Percentiles rank a stretch among this genome's conserved stretches.
These are phyloP conservation scores for Punctoribates punctum DNA, from an alignment of 2,888 invertebrate genomes.

Conservation along the genomic window DNA sequence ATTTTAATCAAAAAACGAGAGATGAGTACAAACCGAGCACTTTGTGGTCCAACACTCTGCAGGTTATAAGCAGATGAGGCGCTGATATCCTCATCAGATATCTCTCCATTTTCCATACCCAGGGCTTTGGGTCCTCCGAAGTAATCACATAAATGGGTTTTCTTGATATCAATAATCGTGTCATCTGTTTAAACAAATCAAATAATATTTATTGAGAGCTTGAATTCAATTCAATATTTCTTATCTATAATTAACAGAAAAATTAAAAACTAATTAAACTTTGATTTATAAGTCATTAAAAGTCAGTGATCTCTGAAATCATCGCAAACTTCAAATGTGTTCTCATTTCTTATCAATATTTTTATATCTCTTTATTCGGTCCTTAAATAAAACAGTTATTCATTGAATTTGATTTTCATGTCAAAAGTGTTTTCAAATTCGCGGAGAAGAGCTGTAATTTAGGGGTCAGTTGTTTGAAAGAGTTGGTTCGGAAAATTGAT, in stretches of 20 bases:
- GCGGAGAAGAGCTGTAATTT: no score
- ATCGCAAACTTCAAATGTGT: no score
- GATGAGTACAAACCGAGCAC: conserved; percentile 66
- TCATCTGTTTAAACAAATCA: background rate
- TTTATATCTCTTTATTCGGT: no score
- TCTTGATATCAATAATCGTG: conserved; percentile 8
- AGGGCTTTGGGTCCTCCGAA: conserved; percentile 57
- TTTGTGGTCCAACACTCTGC: conserved; percentile 77
- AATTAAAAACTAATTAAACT: no score
- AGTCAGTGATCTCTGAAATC: no score
- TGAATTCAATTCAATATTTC: background rate
- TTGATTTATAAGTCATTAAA: no score
- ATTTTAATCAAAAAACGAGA: background rate
- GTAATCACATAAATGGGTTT: conserved; percentile 6
- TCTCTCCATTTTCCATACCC: conserved; percentile 79
- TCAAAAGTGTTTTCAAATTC: no score
- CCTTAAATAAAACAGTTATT: no score
- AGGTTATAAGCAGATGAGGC: conserved; percentile 82
- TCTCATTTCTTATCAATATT: no score
- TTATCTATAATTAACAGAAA: background rate
- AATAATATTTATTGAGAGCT: background rate
- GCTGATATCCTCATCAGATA: conserved; percentile 70
- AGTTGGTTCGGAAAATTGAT: no score
- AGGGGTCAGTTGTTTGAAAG: no score
- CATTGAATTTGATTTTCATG: no score